phyloP scores from a whole-genome alignment of 2,797 vertebrate genomes.

The Danio tinwini region DNA sequence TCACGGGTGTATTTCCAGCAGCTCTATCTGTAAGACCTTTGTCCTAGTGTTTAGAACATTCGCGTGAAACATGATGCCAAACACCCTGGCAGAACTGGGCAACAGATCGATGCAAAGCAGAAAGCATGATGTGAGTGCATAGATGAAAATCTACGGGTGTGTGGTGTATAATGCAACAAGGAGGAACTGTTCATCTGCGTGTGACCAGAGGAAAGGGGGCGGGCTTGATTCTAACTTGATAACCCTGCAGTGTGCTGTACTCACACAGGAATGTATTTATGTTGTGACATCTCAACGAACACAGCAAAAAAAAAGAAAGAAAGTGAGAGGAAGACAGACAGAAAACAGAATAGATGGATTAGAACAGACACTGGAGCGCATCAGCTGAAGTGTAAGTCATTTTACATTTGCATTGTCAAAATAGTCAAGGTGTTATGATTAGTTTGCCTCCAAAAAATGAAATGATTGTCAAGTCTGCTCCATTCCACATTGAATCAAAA shows the following conservation, averaged over 20 bases:
- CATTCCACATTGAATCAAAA: not conserved
- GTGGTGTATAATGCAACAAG: conserved; percentile 59
- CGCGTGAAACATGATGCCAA: not conserved
- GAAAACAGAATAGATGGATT: conserved; percentile 62
- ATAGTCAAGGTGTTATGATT: not conserved
- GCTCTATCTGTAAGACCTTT: conserved; percentile 7
- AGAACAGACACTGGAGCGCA: conserved; percentile 37
- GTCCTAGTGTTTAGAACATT: not conserved
- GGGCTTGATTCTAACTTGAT: conserved; percentile 69
- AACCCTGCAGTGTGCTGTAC: conserved; percentile 48
- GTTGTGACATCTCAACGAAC: conserved; percentile 19
- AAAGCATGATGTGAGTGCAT: not conserved
- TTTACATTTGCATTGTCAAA: not conserved
- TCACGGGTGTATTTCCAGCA: not conserved
- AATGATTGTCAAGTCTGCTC: not conserved
- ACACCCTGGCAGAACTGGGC: conserved; percentile 5
- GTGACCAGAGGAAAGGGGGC: conserved; percentile 67
- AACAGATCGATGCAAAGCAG: not conserved
- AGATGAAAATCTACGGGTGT: conserved; percentile 32
- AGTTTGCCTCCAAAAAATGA: not conserved
- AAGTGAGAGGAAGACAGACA: not conserved
- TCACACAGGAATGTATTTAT: conserved; percentile 17
- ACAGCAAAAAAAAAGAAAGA: not conserved
- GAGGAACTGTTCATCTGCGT: conserved; percentile 64
- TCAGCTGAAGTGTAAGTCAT: conserved; percentile 55